phyloP scores from a whole-genome alignment of 2,113 vertebrate genomes.

The Neotoma lepida region DNA sequence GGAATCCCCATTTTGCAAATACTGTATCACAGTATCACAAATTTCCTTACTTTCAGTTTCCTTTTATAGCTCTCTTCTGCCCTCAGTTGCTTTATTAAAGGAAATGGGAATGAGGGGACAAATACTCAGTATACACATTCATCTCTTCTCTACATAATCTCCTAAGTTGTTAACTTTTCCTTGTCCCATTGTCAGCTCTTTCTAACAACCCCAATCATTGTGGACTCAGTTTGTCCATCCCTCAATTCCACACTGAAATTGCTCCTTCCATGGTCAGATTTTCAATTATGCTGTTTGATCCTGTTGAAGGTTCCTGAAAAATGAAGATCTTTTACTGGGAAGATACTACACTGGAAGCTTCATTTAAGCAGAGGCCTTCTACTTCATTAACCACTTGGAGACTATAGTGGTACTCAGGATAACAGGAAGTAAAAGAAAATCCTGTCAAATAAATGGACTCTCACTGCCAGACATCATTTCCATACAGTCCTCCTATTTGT shows the following conservation, averaged over 20 bases:
- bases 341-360: neutral
- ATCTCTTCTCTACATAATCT: conserved; percentile 2
- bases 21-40: neutral
- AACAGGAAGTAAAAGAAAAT: neutral
- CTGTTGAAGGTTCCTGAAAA: neutral
- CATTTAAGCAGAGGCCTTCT: neutral
- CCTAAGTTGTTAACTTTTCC: conserved; percentile 1
- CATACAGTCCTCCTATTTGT: neutral
- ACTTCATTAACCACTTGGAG: neutral
- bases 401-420: neutral
- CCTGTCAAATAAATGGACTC: neutral
- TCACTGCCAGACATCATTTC: neutral
- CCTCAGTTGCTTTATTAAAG: neutral
- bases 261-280: neutral
- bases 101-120: neutral
- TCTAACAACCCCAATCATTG: neutral
- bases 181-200: neutral
- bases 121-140: neutral
- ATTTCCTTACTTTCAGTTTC: conserved; percentile 3
- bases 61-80: neutral
- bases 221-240: neutral
- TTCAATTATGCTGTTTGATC: neutral
- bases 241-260: neutral
- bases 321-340: neutral
- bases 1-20: neutral